phyloP scores from a whole-genome alignment of 2,888 invertebrate genomes.

The Ischnus inquisitorius region DNA sequence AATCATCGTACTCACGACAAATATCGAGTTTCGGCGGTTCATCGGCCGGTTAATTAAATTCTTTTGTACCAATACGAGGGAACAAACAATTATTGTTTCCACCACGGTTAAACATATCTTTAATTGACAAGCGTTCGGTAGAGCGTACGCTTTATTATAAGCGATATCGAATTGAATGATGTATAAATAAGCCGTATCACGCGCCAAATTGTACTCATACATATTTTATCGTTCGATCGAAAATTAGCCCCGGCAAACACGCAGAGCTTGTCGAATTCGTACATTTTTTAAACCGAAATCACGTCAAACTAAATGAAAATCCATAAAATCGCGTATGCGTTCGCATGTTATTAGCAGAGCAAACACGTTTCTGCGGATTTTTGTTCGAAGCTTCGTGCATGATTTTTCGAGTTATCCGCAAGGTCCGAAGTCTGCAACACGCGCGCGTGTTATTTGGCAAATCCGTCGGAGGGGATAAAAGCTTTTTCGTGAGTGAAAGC shows the following conservation, averaged over 20 bases:
- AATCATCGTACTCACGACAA: too few relatives aligned
- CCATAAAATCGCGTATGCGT: too few relatives aligned
- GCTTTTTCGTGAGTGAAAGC: constrained; percentile 23
- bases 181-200: constrained; percentile 46
- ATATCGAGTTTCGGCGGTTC: not conserved
- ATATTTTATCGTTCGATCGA: constrained; percentile 58
- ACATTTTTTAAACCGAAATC: not conserved
- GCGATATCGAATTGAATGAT: constrained; percentile 48
- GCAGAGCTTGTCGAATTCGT: not conserved
- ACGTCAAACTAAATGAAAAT: not conserved
- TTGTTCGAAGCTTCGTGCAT: not conserved
- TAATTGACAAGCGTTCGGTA: not conserved
- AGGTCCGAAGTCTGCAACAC: not conserved
- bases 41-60: not conserved
- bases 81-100: not conserved
- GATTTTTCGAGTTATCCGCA: not conserved
- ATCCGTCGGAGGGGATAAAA: constrained; percentile 26
- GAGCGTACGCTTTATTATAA: constrained; percentile 5
- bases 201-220: constrained; percentile 51
- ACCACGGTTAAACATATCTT: not conserved
- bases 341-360: not conserved
- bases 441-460: constrained; percentile 20
- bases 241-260: not conserved
- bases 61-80: not conserved
- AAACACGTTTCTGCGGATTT: not conserved